These are phyloP conservation scores for Ceratoteleas bidentatus DNA, from an alignment of 1,140 invertebrate genomes.

Conservation along the genomic window DNA sequence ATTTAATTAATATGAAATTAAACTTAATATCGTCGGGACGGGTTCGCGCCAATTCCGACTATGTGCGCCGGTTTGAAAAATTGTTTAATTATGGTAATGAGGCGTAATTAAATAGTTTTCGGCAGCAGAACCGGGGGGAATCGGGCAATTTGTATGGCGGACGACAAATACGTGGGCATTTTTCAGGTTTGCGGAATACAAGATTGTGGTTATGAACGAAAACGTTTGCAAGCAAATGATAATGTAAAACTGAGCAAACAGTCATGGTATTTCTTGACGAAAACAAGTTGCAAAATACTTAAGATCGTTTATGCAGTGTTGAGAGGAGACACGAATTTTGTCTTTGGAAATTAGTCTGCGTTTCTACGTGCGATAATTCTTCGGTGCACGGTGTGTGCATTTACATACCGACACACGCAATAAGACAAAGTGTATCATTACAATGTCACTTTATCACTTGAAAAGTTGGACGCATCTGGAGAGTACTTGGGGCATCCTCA, in stretches of 20 bases:
- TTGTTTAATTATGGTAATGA: constrained; percentile 38
- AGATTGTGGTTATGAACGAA: too few species aligned
- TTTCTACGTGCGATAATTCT: constrained; percentile 2
- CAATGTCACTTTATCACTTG: constrained; percentile 23
- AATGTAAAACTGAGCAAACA: too few species aligned
- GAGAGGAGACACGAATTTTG: constrained; percentile 9
- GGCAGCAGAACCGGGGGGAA: neutral
- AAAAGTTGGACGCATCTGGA: constrained; percentile 8
- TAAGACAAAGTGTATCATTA: constrained; percentile 31
- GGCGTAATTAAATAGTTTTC: constrained; percentile 17
- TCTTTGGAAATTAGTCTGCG: constrained; percentile 18
- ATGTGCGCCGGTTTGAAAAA: constrained; percentile 9
- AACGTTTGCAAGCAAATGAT: too few species aligned
- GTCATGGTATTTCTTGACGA: neutral
- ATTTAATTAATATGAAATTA: constrained; percentile 56
- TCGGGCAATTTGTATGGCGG: neutral
- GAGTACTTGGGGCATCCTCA: neutral
- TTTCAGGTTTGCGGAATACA: neutral
- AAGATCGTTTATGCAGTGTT: constrained; percentile 16
- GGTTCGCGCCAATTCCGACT: constrained; percentile 8
- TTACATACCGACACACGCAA: constrained; percentile 21
- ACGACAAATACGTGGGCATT: neutral
- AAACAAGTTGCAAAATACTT: constrained; percentile 1
- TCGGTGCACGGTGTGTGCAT: constrained; percentile 8
- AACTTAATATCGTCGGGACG: constrained; percentile 34